Evolutionary conservation across 1,140 invertebrate species (phyloP), one percentile per base, ranked within the genome.

Genomic region (Cherax destructor): DNA sequence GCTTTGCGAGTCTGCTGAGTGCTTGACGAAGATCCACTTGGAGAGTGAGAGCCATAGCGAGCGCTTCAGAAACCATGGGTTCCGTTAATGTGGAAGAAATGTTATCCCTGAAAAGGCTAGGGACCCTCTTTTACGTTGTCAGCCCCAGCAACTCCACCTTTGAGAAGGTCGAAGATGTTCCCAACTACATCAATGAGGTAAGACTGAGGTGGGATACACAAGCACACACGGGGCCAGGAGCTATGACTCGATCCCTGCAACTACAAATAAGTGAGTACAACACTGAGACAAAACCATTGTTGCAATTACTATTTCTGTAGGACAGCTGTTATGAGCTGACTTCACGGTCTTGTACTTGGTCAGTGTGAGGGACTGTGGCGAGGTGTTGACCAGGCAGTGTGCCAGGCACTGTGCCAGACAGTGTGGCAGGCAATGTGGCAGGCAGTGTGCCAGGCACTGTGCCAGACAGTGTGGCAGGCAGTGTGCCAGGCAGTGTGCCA

Each of bases 151-250:
- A 30, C 18, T 41, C 85, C 52, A 78, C 85, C 85, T 86, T 86
- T 61, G 13, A 78, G 50, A 86, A 24, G 13, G 50, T 86, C 3
- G 56, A 86, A 41, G 74, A 86, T 6, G 85, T 86, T 4, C 85
- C 85, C 11, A 78, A 86, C 56, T 86, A 86, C 74, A 86, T 61
- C 52, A 81, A 91, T 72, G 95, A 98, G 97, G 96, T 97, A 41
- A 96, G 97, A 97, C 94, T 97, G 98, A 94, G 96, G 96, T 13
- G 95, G 98, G 41, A 97, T 96, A 2, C 30, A 41, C 30, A 41
- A 1, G 30, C 2, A 41, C 30, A 2, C 30, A 41, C 30, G 30
- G 30, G 30, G 2, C 30, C 30, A 41, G 30, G 30, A 41, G 30
- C 30, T 41, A 41, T 41, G 0, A 41, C 30, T 41, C 30, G 30